Base-by-base conservation (phyloP, 2,888 invertebrate genomes). In the Erebia ligea region DNA sequence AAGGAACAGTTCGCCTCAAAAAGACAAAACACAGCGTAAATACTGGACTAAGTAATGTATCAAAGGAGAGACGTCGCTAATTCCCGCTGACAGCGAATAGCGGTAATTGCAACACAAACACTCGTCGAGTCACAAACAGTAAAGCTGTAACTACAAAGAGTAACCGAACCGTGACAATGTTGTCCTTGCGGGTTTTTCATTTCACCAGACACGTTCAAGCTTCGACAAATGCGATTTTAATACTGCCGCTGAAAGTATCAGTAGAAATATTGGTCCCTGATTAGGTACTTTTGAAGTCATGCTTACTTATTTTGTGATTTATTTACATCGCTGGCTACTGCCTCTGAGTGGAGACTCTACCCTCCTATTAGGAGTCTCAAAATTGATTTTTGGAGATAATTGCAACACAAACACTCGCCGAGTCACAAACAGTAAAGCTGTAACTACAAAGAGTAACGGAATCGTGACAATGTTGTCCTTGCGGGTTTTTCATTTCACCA, bases 71-170 rank as follows among this genome's bases (percentile, higher is more conserved):
- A 50, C 67, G 69, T 50, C 21, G 66, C 64, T 69, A 73, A 71
- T 71, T 67, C 71, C 45, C 69, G 69, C 54, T 71, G 69, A 67
- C 71, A 69, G 67, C 42, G 67, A 69, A 63, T 58, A 62, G 71
- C 63, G 67, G 62, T 62, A 68, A 73, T 73, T 68, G 63, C 52
- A 71, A 58, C 17, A 54, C 71, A 68, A 73, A 71, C 67, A 69
- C 42, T 56, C 59, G 68, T 25, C 42, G 52, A 58, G 52, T 59
- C 45, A 67, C 66, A 68, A 68, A 70, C 69, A 62, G 42, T 19
- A 34, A 25, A 42, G 62, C 40, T 54, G 52, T 42, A 10, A 17
- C 58, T 52, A 54, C 62, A 42, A 62, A 45, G 61, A 42, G 61
- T 62, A 61, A 66, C 66, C 57, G 57, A 34, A 57, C 66, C 66